Evolutionary conservation across 2,888 invertebrate species (phyloP).

Genomic region (Sesia apiformis): DNA sequence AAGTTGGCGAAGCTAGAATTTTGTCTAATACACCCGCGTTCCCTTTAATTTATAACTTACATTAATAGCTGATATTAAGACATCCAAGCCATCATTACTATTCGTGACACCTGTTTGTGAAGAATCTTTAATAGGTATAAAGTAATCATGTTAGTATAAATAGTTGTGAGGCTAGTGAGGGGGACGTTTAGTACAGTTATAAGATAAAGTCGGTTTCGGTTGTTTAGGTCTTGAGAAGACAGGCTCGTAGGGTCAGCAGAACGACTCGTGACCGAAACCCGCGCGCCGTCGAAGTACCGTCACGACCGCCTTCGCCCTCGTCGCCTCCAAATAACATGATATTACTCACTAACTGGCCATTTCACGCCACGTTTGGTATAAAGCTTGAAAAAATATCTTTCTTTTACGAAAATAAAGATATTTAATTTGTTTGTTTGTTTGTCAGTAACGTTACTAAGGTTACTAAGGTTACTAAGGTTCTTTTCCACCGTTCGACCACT

Average conservation of each 20-base stretch:
- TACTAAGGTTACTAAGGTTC: no score
- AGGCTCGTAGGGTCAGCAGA: constrained; percentile 55
- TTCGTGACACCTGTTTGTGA: constrained; percentile 23
- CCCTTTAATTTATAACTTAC: constrained; percentile 38
- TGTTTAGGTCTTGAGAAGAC: constrained; percentile 4
- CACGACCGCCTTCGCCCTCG: constrained; percentile 59
- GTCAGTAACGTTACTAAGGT: no score
- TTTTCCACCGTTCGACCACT: no score
- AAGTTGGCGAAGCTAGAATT: constrained; percentile 23
- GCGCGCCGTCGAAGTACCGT: constrained; percentile 36
- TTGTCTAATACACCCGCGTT: constrained; percentile 38
- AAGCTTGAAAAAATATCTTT: constrained; percentile 11
- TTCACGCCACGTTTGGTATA: constrained; percentile 54
- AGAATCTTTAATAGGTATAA: no score
- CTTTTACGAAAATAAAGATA: no score
- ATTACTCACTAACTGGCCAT: constrained; percentile 70
- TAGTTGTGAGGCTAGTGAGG: constrained; percentile 7
- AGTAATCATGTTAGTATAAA: no score
- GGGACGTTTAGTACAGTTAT: constrained; percentile 2
- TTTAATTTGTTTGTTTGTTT: no score
- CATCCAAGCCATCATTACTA: constrained; percentile 35
- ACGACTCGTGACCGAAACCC: constrained; percentile 60
- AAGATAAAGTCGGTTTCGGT: constrained; percentile 17
- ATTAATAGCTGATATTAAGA: constrained; percentile 45
- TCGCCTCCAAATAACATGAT: constrained; percentile 65